Evolutionary conservation across 2,888 invertebrate genomes (phyloP).

Genomic region (Herminia tarsipennalis): DNA sequence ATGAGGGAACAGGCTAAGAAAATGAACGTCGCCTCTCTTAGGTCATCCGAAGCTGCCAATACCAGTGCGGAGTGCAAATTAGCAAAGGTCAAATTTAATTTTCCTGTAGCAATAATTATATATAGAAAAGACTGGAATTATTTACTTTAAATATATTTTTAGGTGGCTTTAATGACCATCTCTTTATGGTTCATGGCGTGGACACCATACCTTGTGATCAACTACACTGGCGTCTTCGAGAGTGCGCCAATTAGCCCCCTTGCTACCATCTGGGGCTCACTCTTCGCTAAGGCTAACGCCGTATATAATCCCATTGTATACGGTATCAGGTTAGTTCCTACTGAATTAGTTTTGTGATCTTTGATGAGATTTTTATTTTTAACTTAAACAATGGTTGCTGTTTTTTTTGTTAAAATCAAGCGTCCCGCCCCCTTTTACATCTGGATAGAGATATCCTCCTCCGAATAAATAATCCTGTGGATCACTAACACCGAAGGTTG

Average conservation of each 20-base stretch:
- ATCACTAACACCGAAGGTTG: too few relatives aligned
- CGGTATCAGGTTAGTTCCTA: slow-evolving; percentile 92
- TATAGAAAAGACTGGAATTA: neutral
- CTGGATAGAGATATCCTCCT: too few relatives aligned
- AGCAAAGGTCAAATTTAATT: slow-evolving; percentile 88
- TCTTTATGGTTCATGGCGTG: slow-evolving; percentile 96
- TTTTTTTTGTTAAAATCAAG: too few relatives aligned
- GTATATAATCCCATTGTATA: slow-evolving; percentile 97
- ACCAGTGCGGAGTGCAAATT: slow-evolving; percentile 95
- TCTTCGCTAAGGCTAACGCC: slow-evolving; percentile 96
- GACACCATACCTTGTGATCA: slow-evolving; percentile 95
- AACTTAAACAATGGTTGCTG: too few relatives aligned
- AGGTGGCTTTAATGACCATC: slow-evolving; percentile 96
- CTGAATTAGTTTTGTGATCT: too few relatives aligned
- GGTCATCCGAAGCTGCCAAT: slow-evolving; percentile 91
- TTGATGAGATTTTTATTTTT: too few relatives aligned
- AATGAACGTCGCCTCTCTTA: slow-evolving; percentile 95
- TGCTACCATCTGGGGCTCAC: slow-evolving; percentile 94
- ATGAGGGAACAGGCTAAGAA: slow-evolving; percentile 97
- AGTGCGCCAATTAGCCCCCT: slow-evolving; percentile 90
- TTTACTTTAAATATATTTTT: slow-evolving; percentile 13
- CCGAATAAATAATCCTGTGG: too few relatives aligned
- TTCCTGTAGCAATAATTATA: neutral
- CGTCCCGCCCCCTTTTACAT: too few relatives aligned
- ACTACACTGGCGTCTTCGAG: slow-evolving; percentile 92